Percentiles rank a stretch among this genome's conserved stretches.
Evolutionary conservation across 1,140 invertebrate genomes (phyloP).

Genomic region (Dendrolimus kikuchii): DNA sequence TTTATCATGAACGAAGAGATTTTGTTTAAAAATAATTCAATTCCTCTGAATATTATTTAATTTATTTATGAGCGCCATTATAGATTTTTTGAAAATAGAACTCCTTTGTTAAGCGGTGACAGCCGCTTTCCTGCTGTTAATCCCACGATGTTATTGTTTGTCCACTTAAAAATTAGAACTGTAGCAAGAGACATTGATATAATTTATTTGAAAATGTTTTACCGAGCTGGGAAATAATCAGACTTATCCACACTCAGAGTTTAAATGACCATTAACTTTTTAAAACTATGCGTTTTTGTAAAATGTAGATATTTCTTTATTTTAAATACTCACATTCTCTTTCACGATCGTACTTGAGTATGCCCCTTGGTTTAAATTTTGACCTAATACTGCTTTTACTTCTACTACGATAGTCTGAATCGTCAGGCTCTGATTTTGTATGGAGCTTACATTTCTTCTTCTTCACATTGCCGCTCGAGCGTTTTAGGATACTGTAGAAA

Average conservation of each 20-base stretch:
- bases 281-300: no score
- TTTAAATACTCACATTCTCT: constrained; percentile 23
- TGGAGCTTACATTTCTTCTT: constrained; percentile 43
- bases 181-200: neutral
- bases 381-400: constrained; percentile 19
- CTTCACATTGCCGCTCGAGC: constrained; percentile 25
- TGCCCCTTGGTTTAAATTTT: constrained; percentile 27
- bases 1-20: no score
- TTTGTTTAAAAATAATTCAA: no score
- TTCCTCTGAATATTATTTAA: no score
- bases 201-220: neutral
- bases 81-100: no score
- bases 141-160: neutral
- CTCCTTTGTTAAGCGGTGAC: no score
- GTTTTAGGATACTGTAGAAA: constrained; percentile 33
- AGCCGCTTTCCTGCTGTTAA: neutral
- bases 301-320: no score
- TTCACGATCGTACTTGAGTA: constrained; percentile 31
- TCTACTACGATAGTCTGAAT: constrained; percentile 20
- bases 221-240: neutral
- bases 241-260: neutral
- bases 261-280: neutral
- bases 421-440: constrained; percentile 29
- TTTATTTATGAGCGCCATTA: no score
- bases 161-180: neutral